Evolutionary conservation across 2,888 invertebrate species (phyloP).

Genomic region (Apamea monoglypha): DNA sequence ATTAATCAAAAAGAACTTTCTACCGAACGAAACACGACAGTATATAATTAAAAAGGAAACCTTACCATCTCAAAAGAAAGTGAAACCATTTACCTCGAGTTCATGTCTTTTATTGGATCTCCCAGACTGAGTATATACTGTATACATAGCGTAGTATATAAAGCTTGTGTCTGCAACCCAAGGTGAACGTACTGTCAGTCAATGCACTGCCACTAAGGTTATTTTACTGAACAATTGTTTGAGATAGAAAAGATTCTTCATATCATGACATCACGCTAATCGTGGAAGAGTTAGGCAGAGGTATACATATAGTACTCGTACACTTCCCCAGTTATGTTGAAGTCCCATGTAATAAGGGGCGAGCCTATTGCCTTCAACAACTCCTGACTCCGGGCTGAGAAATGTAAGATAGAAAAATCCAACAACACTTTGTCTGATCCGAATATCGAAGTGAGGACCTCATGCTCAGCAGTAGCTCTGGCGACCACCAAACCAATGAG

Average conservation of each 20-base stretch:
- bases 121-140: constrained; percentile 38
- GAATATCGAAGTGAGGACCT: background rate
- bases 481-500: too few relatives aligned
- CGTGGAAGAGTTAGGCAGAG: background rate
- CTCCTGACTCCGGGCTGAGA: background rate
- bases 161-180: constrained; percentile 28
- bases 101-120: constrained; percentile 37
- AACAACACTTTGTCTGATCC: background rate
- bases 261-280: background rate
- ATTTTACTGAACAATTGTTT: constrained; percentile 14
- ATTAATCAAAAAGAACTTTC: constrained; percentile 1
- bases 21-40: background rate
- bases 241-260: background rate
- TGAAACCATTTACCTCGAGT: constrained; percentile 31
- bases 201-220: constrained; percentile 36
- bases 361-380: background rate
- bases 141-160: constrained; percentile 31
- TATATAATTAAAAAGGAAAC: constrained; percentile 10
- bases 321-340: background rate
- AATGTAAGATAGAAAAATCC: too few relatives aligned
- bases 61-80: background rate
- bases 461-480: too few relatives aligned
- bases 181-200: constrained; percentile 52
- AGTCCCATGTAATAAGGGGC: background rate
- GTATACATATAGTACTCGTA: background rate